Evolutionary conservation across 2,888 invertebrate genomes (phyloP).

Genomic region (Melanophora roralis): DNA sequence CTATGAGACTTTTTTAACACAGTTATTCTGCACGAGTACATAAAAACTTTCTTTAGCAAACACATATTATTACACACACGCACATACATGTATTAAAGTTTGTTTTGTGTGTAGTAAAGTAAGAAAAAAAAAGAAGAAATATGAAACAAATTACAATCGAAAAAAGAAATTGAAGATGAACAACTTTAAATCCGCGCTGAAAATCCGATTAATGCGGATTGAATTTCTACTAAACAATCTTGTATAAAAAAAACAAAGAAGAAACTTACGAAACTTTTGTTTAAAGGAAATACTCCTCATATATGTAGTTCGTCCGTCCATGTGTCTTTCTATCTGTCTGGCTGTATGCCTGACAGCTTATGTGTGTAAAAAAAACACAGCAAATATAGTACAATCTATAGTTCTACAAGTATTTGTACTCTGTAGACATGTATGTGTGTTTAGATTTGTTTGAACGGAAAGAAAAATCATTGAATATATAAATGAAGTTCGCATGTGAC

Average conservation of each 20-base stretch:
- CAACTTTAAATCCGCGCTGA: conserved; percentile 61
- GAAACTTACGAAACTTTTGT: background rate
- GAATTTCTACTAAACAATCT: conserved; percentile 56
- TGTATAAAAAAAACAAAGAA: background rate
- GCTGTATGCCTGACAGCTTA: background rate
- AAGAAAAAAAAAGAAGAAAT: conserved; percentile 26
- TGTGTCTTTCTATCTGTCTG: no score
- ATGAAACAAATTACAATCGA: conserved; percentile 52
- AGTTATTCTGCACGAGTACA: background rate
- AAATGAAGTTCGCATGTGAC: conserved; percentile 61
- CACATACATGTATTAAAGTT: conserved; percentile 9
- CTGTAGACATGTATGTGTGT: background rate
- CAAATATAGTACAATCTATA: background rate
- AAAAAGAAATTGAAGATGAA: conserved; percentile 40
- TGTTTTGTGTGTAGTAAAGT: background rate
- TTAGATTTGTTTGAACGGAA: background rate
- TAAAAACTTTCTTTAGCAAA: conserved; percentile 18
- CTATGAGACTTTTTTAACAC: no score
- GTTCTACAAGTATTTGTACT: background rate
- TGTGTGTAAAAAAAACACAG: no score
- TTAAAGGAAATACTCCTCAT: background rate
- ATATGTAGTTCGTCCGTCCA: background rate
- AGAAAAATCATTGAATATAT: conserved; percentile 46
- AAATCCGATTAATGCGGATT: conserved; percentile 62
- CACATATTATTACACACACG: conserved; percentile 2